These are phyloP conservation scores for Plebejus anna DNA, from an alignment of 2,888 invertebrate species.

Conservation along the genomic window DNA sequence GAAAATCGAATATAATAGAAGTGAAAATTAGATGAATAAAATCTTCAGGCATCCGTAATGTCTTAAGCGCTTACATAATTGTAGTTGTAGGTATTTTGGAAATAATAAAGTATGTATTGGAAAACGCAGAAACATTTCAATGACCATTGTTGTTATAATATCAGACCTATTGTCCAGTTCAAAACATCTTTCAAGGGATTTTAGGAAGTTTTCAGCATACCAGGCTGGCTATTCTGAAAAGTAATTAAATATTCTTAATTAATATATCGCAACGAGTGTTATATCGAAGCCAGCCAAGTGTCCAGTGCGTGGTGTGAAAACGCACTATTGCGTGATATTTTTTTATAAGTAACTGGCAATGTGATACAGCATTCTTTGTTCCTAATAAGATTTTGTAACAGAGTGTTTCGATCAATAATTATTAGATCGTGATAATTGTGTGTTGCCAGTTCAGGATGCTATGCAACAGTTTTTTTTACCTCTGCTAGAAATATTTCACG, in stretches of 20 bases:
- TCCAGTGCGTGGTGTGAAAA: slow-evolving; percentile 13
- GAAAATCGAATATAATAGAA: too few relatives aligned
- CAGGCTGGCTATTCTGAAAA: too few relatives aligned
- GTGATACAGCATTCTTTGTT: slow-evolving; percentile 31
- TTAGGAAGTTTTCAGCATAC: neutral
- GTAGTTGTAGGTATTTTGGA: too few relatives aligned
- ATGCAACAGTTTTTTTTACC: slow-evolving; percentile 31
- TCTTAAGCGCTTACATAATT: neutral
- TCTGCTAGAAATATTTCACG: slow-evolving; percentile 36
- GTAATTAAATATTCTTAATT: too few relatives aligned
- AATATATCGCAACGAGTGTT: neutral
- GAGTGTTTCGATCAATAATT: slow-evolving; percentile 46
- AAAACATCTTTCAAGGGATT: neutral
- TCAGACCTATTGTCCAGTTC: too few relatives aligned
- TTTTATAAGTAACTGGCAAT: slow-evolving; percentile 25
- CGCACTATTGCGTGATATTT: slow-evolving; percentile 24
- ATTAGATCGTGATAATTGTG: slow-evolving; percentile 53
- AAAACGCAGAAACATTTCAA: too few relatives aligned
- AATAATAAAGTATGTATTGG: too few relatives aligned
- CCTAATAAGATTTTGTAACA: slow-evolving; percentile 40
- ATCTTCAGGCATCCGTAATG: neutral
- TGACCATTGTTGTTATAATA: too few relatives aligned
- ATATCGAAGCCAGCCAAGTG: neutral
- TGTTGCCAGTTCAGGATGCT: slow-evolving; percentile 37
- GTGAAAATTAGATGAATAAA: too few relatives aligned